Evolutionary conservation across 2,113 vertebrate species (phyloP).

Genomic region (Propithecus coquereli): DNA sequence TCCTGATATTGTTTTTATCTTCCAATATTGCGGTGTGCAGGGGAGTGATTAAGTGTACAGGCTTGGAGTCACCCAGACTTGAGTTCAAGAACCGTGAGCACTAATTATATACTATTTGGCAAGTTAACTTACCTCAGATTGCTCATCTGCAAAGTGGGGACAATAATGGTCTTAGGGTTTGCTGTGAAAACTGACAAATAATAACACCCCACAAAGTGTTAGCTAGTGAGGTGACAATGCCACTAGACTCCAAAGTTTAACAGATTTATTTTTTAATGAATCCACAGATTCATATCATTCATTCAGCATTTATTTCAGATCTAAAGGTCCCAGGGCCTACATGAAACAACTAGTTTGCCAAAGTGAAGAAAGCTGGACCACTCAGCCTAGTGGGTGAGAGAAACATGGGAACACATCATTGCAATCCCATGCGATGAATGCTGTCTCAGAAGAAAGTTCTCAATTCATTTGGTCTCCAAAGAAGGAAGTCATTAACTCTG

Average conservation of each 20-base stretch:
- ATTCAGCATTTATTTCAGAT: not conserved
- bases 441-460: not conserved
- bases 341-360: not conserved
- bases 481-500: not conserved
- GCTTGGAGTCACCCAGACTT: not conserved
- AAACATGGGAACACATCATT: not conserved
- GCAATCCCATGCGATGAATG: fast-evolving
- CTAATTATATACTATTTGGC: not conserved
- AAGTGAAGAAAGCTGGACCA: not conserved
- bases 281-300: not conserved
- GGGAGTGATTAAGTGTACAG: not conserved
- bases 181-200: not conserved
- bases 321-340: no score
- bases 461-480: not conserved
- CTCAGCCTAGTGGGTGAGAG: not conserved
- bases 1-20: not conserved
- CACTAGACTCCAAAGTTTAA: not conserved
- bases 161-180: not conserved
- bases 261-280: not conserved
- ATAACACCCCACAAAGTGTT: not conserved
- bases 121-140: not conserved
- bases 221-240: not conserved
- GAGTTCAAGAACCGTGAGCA: not conserved
- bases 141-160: not conserved
- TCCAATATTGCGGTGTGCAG: not conserved